phyloP scores from a whole-genome alignment of 2,797 vertebrate species.

The Danio kyathit region DNA sequence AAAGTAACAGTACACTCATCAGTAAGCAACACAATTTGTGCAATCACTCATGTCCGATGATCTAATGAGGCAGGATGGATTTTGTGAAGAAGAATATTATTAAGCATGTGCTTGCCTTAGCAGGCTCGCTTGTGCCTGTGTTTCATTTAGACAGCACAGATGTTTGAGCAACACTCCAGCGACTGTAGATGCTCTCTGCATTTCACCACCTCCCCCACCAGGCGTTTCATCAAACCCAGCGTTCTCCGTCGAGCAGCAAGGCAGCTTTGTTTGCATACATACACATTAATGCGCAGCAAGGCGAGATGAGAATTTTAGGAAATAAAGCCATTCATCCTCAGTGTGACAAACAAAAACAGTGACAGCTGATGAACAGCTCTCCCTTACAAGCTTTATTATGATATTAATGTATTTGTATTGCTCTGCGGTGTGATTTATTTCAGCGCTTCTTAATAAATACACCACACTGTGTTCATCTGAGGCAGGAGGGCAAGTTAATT shows the following conservation, averaged over 20 bases:
- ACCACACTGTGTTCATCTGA: slow-evolving; percentile 51
- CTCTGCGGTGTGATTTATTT: slow-evolving; percentile 66
- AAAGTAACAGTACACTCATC: neutral
- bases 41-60: slow-evolving; percentile 13
- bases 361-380: slow-evolving; percentile 8
- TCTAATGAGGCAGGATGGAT: slow-evolving; percentile 11
- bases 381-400: slow-evolving; percentile 59
- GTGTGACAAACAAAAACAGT: slow-evolving; percentile 60
- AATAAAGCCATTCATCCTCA: slow-evolving; percentile 64
- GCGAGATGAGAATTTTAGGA: slow-evolving; percentile 63
- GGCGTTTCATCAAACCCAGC: slow-evolving; percentile 73
- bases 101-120: slow-evolving; percentile 13
- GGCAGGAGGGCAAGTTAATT: slow-evolving; percentile 49
- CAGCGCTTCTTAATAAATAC: slow-evolving; percentile 60
- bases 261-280: slow-evolving; percentile 75
- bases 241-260: slow-evolving; percentile 65
- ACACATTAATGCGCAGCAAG: slow-evolving; percentile 72
- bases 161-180: slow-evolving; percentile 78
- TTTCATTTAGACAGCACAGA: slow-evolving; percentile 68
- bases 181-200: slow-evolving; percentile 69
- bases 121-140: slow-evolving; percentile 17
- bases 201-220: slow-evolving; percentile 61
- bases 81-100: slow-evolving; percentile 1
- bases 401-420: slow-evolving; percentile 63
- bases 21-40: neutral